Percentiles rank a stretch among this genome's conserved stretches.
These are phyloP conservation scores for Cryptomyrus ogoouensis DNA, from an alignment of 2,113 vertebrate genomes.

Conservation along the genomic window DNA sequence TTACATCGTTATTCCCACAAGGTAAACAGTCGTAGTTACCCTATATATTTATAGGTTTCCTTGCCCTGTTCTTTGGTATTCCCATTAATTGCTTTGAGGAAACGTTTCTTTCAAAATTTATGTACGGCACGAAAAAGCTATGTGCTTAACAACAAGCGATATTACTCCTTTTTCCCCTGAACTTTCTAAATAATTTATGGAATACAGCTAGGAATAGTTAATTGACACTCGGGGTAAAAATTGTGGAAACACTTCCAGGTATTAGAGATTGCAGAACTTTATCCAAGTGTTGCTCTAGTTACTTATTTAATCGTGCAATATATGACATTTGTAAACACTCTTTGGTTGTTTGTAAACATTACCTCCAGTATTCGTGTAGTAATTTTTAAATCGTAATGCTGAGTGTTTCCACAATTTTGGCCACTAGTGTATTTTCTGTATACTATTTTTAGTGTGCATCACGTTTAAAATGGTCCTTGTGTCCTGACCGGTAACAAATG, in stretches of 20 bases:
- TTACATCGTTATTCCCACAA: not conserved
- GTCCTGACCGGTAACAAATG: not conserved
- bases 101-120: not conserved
- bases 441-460: not conserved
- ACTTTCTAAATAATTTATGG: not conserved
- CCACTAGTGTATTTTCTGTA: not conserved
- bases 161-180: not conserved
- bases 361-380: no score
- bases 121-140: not conserved
- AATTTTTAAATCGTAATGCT: no score
- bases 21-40: not conserved
- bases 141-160: not conserved
- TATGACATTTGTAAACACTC: no score
- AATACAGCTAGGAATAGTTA: not conserved
- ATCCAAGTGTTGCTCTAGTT: no score
- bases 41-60: not conserved
- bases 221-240: no score
- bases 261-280: no score
- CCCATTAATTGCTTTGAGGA: not conserved
- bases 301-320: no score
- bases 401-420: no score
- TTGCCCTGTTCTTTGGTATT: not conserved
- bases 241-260: no score
- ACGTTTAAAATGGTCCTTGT: not conserved
- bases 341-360: no score